These are phyloP conservation scores for Eurytoma adleriae DNA, from an alignment of 2,888 invertebrate genomes.

Conservation along the genomic window DNA sequence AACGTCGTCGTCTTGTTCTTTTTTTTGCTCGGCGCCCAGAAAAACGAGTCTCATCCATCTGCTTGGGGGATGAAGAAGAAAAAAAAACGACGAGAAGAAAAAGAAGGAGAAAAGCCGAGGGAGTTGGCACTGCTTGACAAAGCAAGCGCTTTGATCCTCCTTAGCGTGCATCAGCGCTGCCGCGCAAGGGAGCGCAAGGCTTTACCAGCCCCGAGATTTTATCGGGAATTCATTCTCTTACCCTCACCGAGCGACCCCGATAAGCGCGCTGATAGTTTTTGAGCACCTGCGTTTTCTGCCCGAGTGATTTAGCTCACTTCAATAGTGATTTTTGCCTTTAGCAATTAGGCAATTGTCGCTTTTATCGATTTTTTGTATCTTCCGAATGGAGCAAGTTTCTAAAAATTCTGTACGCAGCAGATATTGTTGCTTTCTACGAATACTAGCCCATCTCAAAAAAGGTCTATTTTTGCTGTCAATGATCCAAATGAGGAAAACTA, in stretches of 20 bases:
- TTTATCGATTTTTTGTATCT: no score
- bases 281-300: no score
- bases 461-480: no score
- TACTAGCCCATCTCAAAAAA: no score
- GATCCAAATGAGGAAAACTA: no score
- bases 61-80: conserved; percentile 59
- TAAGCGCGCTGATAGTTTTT: no score
- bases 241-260: not conserved
- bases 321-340: no score
- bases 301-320: no score
- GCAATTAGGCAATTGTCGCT: no score
- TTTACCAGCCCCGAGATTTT: not conserved
- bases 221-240: conserved; percentile 29
- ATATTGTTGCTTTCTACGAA: no score
- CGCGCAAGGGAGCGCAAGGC: not conserved
- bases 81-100: not conserved
- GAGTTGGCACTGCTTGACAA: conserved; percentile 37
- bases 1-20: conserved; percentile 60
- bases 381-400: no score
- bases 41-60: conserved; percentile 65
- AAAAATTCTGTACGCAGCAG: no score
- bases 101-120: conserved; percentile 1
- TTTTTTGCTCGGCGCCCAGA: conserved; percentile 47
- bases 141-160: conserved; percentile 43
- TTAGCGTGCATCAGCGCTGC: conserved; percentile 27